phyloP scores from a whole-genome alignment of 2,797 vertebrate genomes.

The Loris lydekkerianus region DNA sequence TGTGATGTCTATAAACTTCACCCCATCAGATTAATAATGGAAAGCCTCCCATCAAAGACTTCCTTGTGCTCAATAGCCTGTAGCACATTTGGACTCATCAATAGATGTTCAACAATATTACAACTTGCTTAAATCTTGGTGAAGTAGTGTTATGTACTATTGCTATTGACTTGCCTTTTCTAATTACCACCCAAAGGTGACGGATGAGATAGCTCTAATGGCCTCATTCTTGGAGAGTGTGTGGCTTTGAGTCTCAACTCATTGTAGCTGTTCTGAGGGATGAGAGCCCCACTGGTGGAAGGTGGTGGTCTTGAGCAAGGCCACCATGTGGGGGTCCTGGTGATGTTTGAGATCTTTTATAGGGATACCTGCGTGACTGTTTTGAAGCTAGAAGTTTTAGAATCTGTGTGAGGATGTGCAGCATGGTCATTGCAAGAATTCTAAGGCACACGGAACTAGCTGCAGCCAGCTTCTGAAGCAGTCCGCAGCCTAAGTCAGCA shows the following conservation, averaged over 20 bases:
- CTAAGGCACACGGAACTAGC: background rate
- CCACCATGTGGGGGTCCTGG: background rate
- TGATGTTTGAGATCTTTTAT: background rate
- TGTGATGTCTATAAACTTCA: conserved; percentile 85
- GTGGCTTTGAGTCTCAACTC: conserved; percentile 85
- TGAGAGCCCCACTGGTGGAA: background rate
- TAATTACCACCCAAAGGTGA: conserved; percentile 93
- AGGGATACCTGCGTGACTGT: background rate
- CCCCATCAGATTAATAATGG: conserved; percentile 90
- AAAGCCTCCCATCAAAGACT: conserved; percentile 88
- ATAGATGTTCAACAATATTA: conserved; percentile 91
- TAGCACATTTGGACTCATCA: conserved; percentile 90
- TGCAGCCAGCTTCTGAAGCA: background rate
- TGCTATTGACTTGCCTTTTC: conserved; percentile 91
- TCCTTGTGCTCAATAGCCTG: conserved; percentile 89
- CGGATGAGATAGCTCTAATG: conserved; percentile 90
- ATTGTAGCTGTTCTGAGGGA: conserved; percentile 82
- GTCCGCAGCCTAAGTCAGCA: background rate
- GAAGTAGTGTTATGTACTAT: conserved; percentile 90
- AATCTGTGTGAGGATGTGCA: background rate
- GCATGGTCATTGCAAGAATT: background rate
- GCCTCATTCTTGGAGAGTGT: conserved; percentile 86
- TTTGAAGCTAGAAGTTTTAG: conserved; percentile 37
- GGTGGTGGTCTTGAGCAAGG: background rate
- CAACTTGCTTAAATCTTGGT: conserved; percentile 91